Percentiles rank a stretch among this genome's conserved stretches.
These are phyloP conservation scores for Lithophane ornitopus DNA, from an alignment of 2,888 invertebrate genomes.

Conservation along the genomic window DNA sequence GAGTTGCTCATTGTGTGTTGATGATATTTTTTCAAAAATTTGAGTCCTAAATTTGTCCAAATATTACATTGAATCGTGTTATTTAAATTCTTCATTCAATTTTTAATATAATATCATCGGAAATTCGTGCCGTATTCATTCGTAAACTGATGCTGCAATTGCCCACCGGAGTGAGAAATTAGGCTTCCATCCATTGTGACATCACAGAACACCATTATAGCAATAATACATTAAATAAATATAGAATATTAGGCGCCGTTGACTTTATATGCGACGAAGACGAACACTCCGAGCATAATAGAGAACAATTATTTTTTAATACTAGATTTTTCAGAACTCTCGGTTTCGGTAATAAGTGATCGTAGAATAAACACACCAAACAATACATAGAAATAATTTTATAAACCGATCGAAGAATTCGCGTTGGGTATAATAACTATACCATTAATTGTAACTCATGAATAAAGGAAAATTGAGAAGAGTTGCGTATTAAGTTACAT, in stretches of 20 bases:
- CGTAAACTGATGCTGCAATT: slow-evolving; percentile 50
- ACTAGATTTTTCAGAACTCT: slow-evolving; percentile 56
- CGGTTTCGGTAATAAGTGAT: slow-evolving; percentile 46
- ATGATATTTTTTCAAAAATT: slow-evolving; percentile 43
- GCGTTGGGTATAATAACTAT: slow-evolving; percentile 24
- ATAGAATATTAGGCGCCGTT: slow-evolving; percentile 45
- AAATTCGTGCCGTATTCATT: slow-evolving; percentile 63
- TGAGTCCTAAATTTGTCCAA: slow-evolving; percentile 67
- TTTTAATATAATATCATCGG: slow-evolving; percentile 37
- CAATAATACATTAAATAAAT: slow-evolving; percentile 44
- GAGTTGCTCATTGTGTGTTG: slow-evolving; percentile 74
- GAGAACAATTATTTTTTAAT: slow-evolving; percentile 60
- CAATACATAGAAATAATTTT: slow-evolving; percentile 32
- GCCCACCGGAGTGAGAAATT: slow-evolving; percentile 75
- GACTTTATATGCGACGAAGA: slow-evolving; percentile 29
- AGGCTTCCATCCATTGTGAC: slow-evolving; percentile 60
- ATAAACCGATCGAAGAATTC: slow-evolving; percentile 12
- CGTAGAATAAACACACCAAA: slow-evolving; percentile 47
- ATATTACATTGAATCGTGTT: slow-evolving; percentile 49
- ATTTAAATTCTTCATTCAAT: slow-evolving; percentile 47
- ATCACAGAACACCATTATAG: slow-evolving; percentile 54
- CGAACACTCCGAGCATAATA: slow-evolving; percentile 35
- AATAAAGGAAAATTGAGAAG: slow-evolving; percentile 24
- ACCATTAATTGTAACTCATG: neutral
- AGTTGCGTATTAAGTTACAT: slow-evolving; percentile 44